Conservation (phyloP, 2,113 vertebrate species). For the Tamias sibiricus region DNA sequence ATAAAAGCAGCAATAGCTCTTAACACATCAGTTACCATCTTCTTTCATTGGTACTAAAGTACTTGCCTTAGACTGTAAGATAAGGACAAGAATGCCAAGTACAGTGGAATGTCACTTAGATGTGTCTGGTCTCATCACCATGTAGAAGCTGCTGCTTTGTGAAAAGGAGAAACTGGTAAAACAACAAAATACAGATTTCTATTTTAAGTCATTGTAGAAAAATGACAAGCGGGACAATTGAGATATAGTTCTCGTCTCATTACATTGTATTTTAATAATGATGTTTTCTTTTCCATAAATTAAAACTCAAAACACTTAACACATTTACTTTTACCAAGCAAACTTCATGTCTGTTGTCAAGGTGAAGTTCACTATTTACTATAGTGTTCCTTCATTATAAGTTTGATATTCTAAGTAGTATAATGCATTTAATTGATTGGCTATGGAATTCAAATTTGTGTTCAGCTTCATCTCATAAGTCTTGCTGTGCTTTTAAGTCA, state of each 20-base stretch:
- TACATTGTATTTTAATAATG: background rate
- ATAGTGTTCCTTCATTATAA: background rate
- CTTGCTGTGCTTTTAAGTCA: background rate
- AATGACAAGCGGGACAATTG: background rate
- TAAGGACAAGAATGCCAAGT: background rate
- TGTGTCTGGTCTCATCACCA: background rate
- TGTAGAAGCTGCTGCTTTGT: background rate
- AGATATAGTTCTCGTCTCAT: background rate
- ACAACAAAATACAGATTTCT: slow-evolving; percentile 2
- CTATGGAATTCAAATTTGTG: background rate
- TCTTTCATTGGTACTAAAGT: background rate
- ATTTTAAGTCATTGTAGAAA: background rate
- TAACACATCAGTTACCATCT: background rate
- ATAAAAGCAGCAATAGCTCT: background rate
- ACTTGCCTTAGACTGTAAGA: background rate
- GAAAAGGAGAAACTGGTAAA: background rate
- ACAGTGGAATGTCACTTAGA: background rate
- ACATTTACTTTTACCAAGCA: background rate
- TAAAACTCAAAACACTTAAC: background rate
- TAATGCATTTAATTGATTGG: background rate
- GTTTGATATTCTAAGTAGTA: background rate
- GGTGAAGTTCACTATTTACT: background rate
- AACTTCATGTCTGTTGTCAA: background rate
- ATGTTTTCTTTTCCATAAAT: background rate
- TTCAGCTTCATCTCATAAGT: background rate